Base-by-base conservation (phyloP, 2,888 invertebrate genomes). In the Thalpophila matura region DNA sequence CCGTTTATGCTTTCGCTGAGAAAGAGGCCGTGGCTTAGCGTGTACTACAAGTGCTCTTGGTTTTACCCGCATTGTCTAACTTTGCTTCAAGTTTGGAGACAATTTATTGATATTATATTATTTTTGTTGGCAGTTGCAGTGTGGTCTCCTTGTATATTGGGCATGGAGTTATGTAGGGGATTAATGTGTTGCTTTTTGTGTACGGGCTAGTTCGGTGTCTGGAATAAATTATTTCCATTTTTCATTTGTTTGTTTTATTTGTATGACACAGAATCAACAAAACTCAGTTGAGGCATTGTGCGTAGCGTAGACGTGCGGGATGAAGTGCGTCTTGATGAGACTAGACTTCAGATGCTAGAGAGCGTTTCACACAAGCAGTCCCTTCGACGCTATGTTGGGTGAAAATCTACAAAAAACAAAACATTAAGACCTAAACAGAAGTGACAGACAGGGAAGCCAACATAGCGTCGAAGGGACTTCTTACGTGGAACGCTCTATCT, bases 121-220 rank as follows among this genome's bases (percentile, higher is more conserved):
- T 86, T 85, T 71, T 57, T 86, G 33, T 55, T 84, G 18, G 84
- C 84, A 12, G 76, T 79, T 22, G 60, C 77, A 10, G 78, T 85
- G 27, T 85, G 83, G 81, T 80, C 85, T 69, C 87, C 87, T 10
- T 87, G 85, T 80, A 74, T 85, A 57, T 55, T 84, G 10, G 63
- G 72, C 29, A 65, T 75, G 57, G 78, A 81, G 64, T 45, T 82
- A 22, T 83, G 75, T 57, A 81, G 78, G 56, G 81, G 77, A 5
- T 45, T 83, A 24, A 77, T 77, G 71, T 84, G 79, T 81, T 86
- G 80, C 72, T 70, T 80, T 67, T 77, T 78, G 54, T 65, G 55
- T 63, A 55, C 29, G 37, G 38, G 42, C 4, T 79, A 65, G 47
- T 55, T 49, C 57, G 22, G 14, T 59, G 38, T 68, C 40, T 38